Percentiles rank a stretch among this genome's conserved stretches.
These are phyloP conservation scores for Micropoecilia bifurca DNA, from an alignment of 2,797 vertebrate genomes.

Conservation along the genomic window DNA sequence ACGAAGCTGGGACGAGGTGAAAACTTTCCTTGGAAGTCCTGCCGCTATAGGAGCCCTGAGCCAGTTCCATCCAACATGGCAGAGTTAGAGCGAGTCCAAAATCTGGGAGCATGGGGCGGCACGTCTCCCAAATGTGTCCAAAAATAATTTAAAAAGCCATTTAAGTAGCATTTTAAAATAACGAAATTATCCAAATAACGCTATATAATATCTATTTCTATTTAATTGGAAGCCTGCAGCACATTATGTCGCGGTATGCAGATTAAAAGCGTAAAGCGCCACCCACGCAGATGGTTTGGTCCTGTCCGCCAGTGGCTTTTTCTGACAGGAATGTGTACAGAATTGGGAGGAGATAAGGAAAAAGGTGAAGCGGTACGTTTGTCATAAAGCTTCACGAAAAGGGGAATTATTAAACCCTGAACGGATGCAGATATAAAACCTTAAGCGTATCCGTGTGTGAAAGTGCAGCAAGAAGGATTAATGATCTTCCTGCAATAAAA, in stretches of 20 bases:
- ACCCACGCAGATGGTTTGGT: constrained; percentile 55
- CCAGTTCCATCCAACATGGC: constrained; percentile 91
- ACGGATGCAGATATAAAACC: constrained; percentile 8
- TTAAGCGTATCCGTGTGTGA: not conserved
- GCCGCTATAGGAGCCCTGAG: constrained; percentile 61
- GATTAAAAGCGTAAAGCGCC: rapidly evolving
- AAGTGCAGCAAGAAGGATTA: not conserved
- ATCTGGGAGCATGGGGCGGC: constrained; percentile 40
- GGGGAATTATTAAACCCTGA: constrained; percentile 17
- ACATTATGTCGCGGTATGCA: rapidly evolving
- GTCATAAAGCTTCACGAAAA: constrained; percentile 7
- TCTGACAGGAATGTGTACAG: constrained; percentile 73
- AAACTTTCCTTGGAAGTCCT: constrained; percentile 86
- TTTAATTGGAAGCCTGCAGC: rapidly evolving
- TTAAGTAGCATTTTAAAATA: rapidly evolving
- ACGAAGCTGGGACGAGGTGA: constrained; percentile 58
- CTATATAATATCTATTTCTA: rapidly evolving
- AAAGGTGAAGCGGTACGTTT: constrained; percentile 55
- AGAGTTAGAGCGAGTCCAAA: constrained; percentile 74
- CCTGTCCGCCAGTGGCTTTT: constrained; percentile 70
- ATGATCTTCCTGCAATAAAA: not conserved
- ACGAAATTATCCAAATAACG: rapidly evolving
- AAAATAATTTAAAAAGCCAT: not conserved
- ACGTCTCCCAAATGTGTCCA: not conserved
- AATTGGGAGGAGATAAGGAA: constrained; percentile 65